These are phyloP conservation scores for Embiotoca jacksoni DNA, from an alignment of 2,113 vertebrate genomes.

Conservation along the genomic window DNA sequence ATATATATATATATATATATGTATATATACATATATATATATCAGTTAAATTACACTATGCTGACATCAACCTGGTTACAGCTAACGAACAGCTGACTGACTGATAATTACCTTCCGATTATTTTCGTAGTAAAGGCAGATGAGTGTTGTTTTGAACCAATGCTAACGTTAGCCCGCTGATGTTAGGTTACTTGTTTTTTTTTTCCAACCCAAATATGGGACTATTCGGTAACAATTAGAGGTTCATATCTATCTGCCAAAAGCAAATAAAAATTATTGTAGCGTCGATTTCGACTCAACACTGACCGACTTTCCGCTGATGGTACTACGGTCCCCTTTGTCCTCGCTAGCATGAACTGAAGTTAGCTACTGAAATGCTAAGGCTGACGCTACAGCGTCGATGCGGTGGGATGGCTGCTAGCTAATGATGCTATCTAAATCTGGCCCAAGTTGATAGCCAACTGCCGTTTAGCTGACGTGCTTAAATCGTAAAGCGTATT, in stretches of 20 bases:
- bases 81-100: not conserved
- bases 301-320: constrained; percentile 27
- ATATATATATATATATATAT: not conserved
- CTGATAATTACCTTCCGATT: not conserved
- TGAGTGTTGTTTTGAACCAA: constrained; percentile 55
- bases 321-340: constrained; percentile 72
- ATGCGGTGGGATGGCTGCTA: constrained; percentile 41
- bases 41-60: no score
- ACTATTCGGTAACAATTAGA: not conserved
- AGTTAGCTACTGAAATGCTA: constrained; percentile 65
- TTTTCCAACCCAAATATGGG: not conserved
- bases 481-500: not conserved
- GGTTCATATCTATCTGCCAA: rapidly evolving
- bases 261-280: not conserved
- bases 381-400: constrained; percentile 42
- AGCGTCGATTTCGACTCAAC: not conserved
- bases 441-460: constrained; percentile 35
- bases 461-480: not conserved
- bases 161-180: constrained; percentile 53
- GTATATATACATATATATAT: not conserved
- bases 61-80: not conserved
- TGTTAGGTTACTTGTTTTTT: not conserved
- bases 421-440: constrained; percentile 68
- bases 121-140: not conserved
- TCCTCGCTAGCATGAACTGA: constrained; percentile 69